These are phyloP conservation scores for Neoscelio sp. DNA, from an alignment of 2,888 invertebrate species.

Conservation along the genomic window DNA sequence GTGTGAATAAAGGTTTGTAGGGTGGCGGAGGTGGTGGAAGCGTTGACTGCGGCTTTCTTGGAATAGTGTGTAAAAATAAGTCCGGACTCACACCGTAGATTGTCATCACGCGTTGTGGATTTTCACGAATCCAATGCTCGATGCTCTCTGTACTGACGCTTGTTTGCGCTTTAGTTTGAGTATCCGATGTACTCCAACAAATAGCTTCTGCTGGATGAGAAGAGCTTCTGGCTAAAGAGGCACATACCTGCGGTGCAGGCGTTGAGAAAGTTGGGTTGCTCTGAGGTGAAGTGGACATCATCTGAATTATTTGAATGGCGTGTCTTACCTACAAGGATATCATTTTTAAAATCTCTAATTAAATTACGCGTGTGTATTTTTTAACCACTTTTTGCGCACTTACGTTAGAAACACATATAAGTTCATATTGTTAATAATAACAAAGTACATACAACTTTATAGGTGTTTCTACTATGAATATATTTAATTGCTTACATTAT, in stretches of 20 bases:
- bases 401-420: too few relatives aligned
- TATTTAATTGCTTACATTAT: too few relatives aligned
- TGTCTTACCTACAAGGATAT: slow-evolving; percentile 87
- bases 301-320: slow-evolving; percentile 93
- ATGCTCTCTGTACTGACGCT: slow-evolving; percentile 83
- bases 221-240: slow-evolving; percentile 89
- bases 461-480: too few relatives aligned
- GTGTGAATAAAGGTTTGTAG: slow-evolving; percentile 84
- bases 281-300: slow-evolving; percentile 92
- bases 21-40: slow-evolving; percentile 81
- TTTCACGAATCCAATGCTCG: slow-evolving; percentile 88
- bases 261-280: slow-evolving; percentile 92
- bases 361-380: too few relatives aligned
- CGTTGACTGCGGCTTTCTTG: slow-evolving; percentile 75
- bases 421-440: too few relatives aligned
- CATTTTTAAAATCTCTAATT: slow-evolving; percentile 26
- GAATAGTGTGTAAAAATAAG: slow-evolving; percentile 80
- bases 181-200: slow-evolving; percentile 86
- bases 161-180: slow-evolving; percentile 68
- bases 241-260: slow-evolving; percentile 80
- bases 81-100: slow-evolving; percentile 89
- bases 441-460: too few relatives aligned
- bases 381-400: too few relatives aligned
- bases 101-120: slow-evolving; percentile 89
- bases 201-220: slow-evolving; percentile 95